phyloP scores from a whole-genome alignment of 2,113 vertebrate species.

The Cochlearius cochlearius region DNA sequence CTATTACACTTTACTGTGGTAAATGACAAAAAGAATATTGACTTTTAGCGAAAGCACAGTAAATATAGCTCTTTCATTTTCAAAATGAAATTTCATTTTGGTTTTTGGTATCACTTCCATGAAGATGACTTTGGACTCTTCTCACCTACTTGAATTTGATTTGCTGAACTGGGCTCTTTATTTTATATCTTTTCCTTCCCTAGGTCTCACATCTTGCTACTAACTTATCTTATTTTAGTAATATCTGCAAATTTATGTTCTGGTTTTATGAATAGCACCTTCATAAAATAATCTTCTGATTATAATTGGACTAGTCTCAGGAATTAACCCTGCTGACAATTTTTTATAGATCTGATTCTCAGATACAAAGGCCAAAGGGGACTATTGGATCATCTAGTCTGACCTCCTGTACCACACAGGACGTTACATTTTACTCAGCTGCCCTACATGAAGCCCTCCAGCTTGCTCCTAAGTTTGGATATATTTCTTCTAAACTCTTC shows the following conservation, averaged over 20 bases:
- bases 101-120: not conserved
- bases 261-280: not conserved
- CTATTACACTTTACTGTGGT: not conserved
- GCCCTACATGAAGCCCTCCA: not conserved
- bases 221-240: not conserved
- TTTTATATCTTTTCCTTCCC: not conserved
- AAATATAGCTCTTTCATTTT: not conserved
- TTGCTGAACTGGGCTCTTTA: not conserved
- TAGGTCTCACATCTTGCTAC: not conserved
- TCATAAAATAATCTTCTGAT: not conserved
- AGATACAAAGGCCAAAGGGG: not conserved
- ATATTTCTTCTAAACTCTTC: not conserved
- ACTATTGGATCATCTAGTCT: not conserved
- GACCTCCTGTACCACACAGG: not conserved
- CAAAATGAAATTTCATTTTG: not conserved
- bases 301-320: not conserved
- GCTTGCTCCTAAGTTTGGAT: not conserved
- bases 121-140: not conserved
- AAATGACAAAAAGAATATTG: not conserved
- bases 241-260: not conserved
- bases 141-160: not conserved
- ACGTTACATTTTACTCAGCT: not conserved
- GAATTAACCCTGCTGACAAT: not conserved
- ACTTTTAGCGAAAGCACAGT: not conserved
- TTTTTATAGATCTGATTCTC: not conserved